Percentiles rank a stretch among this genome's conserved stretches.
Conservation (phyloP, 2,888 invertebrate species). For the Chalcis sispes region DNA sequence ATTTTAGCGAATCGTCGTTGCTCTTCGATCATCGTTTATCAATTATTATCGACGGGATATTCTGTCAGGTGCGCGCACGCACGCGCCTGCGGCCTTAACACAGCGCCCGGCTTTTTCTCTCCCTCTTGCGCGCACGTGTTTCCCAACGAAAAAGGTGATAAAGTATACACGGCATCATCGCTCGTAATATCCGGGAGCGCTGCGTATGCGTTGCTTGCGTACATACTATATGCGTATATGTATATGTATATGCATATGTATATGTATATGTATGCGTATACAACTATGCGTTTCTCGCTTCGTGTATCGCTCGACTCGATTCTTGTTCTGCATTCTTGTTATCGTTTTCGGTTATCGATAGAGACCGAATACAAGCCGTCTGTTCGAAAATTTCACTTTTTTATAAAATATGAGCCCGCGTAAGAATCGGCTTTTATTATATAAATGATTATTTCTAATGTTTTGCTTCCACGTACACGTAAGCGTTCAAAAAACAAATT, state of each 20-base stretch:
- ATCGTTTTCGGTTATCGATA: constrained; percentile 56
- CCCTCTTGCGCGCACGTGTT: too few relatives aligned
- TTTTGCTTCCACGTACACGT: too few relatives aligned
- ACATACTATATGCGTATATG: too few relatives aligned
- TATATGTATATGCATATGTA: too few relatives aligned
- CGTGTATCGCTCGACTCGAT: constrained; percentile 38
- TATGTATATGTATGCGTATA: too few relatives aligned
- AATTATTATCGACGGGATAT: constrained; percentile 58
- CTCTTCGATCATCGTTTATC: constrained; percentile 58
- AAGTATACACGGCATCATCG: constrained; percentile 34
- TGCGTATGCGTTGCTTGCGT: too few relatives aligned
- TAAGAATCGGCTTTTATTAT: constrained; percentile 3
- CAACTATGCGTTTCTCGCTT: constrained; percentile 35
- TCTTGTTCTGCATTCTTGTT: constrained; percentile 56
- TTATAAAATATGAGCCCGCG: constrained; percentile 54
- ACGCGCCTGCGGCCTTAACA: not conserved
- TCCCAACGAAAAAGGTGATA: too few relatives aligned
- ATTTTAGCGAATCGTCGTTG: not conserved
- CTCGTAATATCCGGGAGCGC: not conserved
- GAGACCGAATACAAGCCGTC: constrained; percentile 10
- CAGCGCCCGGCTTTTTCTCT: not conserved
- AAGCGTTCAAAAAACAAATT: too few relatives aligned
- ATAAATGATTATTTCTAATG: constrained; percentile 7
- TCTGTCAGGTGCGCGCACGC: constrained; percentile 54
- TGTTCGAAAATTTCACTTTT: constrained; percentile 54